Evolutionary conservation across 2,888 invertebrate species (phyloP).

Genomic region (Drosophila pseudotalamancana): DNA sequence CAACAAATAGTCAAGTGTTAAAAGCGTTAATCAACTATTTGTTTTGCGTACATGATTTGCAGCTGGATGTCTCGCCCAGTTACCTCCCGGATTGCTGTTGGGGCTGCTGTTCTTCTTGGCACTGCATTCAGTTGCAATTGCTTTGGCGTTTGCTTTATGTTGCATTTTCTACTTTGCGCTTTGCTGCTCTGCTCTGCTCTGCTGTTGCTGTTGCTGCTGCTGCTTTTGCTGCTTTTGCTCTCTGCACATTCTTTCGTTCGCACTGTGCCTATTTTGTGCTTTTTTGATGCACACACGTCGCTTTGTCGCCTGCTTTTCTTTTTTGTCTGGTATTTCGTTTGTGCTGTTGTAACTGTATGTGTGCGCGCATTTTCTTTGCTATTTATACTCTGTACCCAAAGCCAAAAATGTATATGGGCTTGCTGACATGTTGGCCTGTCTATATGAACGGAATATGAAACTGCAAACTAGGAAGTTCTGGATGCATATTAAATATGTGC

Average conservation of each 20-base stretch:
- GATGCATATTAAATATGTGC: too few species aligned
- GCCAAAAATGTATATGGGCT: neutral
- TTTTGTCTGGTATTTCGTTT: slow-evolving; percentile 56
- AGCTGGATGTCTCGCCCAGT: slow-evolving; percentile 36
- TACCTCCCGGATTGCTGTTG: slow-evolving; percentile 13
- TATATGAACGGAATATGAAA: too few species aligned
- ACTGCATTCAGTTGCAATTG: slow-evolving; percentile 54
- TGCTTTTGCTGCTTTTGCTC: slow-evolving; percentile 16
- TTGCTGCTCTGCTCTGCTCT: slow-evolving; percentile 29
- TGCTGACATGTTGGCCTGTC: neutral
- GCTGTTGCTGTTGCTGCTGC: slow-evolving; percentile 11
- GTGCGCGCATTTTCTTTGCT: slow-evolving; percentile 52
- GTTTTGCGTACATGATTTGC: slow-evolving; percentile 41
- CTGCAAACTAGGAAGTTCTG: too few species aligned
- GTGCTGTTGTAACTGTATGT: slow-evolving; percentile 9
- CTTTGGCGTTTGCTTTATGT: slow-evolving; percentile 54
- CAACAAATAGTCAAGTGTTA: neutral
- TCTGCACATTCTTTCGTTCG: slow-evolving; percentile 60
- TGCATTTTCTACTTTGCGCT: slow-evolving; percentile 62
- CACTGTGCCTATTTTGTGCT: slow-evolving; percentile 70
- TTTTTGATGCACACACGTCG: slow-evolving; percentile 44
- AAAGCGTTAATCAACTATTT: slow-evolving; percentile 2
- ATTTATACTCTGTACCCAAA: slow-evolving; percentile 25
- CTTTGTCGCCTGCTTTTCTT: slow-evolving; percentile 48
- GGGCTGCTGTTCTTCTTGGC: slow-evolving; percentile 21